Evolutionary conservation across 2,888 invertebrate species (phyloP), one percentile per base, ranked within the genome.

Genomic region (Volucella inanis): DNA sequence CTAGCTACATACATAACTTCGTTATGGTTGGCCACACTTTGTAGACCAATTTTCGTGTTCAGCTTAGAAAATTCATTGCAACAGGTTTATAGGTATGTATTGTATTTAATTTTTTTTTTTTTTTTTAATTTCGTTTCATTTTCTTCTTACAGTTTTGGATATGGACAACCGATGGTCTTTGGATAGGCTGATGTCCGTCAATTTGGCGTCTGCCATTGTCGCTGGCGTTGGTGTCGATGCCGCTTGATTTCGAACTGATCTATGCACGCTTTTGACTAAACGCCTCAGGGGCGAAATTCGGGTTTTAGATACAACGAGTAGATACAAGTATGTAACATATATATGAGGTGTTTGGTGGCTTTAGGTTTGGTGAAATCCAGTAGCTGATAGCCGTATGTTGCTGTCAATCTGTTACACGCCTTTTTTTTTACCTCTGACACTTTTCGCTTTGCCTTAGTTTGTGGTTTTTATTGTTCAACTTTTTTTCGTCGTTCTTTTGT

Each of bases 261-360:
- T 78, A 64, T 74, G 75, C 68, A 71, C 71, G 71, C 22, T 22
- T 22, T 22, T 22, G 70, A 71, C 71, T 70, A 84, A 38, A 67
- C 65, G 65, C 65, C 84, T 61, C 18, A 55, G 76, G 70, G 84
- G 74, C 75, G 41, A 74, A 74, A 74, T 72, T 83, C 68, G 57
- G 57, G 74, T 59, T 74, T 78, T 57, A 83, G 68, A 77, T 78
- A 22, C 4, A 22, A 22, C 22, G 22, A 22, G 3, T 1, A 22
- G 18, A 18, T 18, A 18, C 2, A 2, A 18, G 18, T 22, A 4
- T 22, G n/a, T n/a, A n/a, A n/a, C n/a, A n/a, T n/a, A n/a, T n/a
- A 3, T 22, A 22, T 22, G 22, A 22, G 22, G 22, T 22, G 4
- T 3, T 22, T 22, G 22, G 22, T 4, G 64, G 75, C 64, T 62